Conservation (phyloP, 2,888 invertebrate genomes). For the Drepanosiphum platanoidis region DNA sequence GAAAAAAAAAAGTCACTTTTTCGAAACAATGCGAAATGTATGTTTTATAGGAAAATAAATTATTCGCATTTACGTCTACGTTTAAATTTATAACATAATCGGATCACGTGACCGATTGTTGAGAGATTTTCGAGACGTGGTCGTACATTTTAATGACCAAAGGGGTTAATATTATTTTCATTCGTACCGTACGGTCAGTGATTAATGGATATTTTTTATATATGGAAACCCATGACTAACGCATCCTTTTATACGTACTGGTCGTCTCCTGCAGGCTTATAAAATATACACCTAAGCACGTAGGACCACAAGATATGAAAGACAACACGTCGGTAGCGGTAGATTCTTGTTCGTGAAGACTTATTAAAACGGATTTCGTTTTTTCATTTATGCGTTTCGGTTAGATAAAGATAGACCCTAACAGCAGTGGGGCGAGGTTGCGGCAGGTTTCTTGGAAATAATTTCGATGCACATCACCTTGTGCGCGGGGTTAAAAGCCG, state of each 20-base stretch:
- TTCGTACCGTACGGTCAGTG: conserved; percentile 24
- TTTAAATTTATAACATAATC: conserved; percentile 28
- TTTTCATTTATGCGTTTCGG: conserved; percentile 12
- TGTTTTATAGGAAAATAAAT: neutral
- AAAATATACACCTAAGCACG: neutral
- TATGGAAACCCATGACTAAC: conserved; percentile 30
- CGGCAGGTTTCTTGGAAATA: conserved; percentile 26
- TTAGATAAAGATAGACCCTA: conserved; percentile 12
- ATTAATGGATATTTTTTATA: conserved; percentile 37
- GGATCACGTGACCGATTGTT: conserved; percentile 43
- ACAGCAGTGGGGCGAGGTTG: neutral
- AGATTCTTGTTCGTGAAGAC: conserved; percentile 19
- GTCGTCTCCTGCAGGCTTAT: neutral
- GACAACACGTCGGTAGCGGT: conserved; percentile 10
- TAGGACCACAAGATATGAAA: neutral
- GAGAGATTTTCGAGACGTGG: conserved; percentile 25
- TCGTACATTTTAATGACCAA: conserved; percentile 40
- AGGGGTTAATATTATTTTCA: conserved; percentile 46
- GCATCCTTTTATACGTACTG: neutral
- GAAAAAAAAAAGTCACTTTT: neutral
- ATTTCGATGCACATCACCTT: conserved; percentile 49
- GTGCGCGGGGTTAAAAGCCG: conserved; percentile 41
- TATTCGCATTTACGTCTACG: too few species aligned
- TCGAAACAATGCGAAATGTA: neutral
- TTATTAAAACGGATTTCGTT: conserved; percentile 16